phyloP scores from a whole-genome alignment of 2,113 vertebrate genomes.

The Colinus virginianus region DNA sequence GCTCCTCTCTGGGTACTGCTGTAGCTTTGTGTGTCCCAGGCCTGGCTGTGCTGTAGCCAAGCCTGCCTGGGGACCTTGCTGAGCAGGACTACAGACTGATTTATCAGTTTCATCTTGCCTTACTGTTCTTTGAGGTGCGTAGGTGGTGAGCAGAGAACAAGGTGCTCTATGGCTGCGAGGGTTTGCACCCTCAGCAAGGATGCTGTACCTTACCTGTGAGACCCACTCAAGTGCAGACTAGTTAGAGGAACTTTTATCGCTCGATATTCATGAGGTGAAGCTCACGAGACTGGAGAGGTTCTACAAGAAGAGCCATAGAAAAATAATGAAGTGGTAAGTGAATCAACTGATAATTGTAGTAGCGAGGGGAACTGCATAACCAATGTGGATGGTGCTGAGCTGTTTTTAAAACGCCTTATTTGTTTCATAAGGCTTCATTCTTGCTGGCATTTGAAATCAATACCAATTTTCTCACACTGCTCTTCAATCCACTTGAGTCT shows the following conservation, averaged over 20 bases:
- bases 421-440: not conserved
- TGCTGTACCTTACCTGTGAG: not conserved
- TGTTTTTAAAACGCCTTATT: not conserved
- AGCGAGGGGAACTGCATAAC: not conserved
- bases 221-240: not conserved
- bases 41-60: fast-evolving
- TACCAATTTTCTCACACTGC: not conserved
- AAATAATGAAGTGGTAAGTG: not conserved
- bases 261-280: not conserved
- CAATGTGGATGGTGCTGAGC: not conserved
- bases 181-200: not conserved
- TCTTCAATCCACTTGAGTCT: not conserved
- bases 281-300: not conserved
- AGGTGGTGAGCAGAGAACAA: not conserved
- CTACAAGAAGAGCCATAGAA: not conserved
- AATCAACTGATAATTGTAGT: not conserved
- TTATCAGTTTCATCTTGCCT: not conserved
- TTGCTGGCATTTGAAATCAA: not conserved
- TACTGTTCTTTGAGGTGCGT: not conserved
- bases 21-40: not conserved
- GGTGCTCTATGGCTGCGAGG: not conserved
- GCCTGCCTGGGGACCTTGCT: not conserved
- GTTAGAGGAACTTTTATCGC: not conserved
- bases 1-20: not conserved
- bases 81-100: not conserved